Conservation (phyloP, 2,888 invertebrate genomes). For the Thumatha senex region DNA sequence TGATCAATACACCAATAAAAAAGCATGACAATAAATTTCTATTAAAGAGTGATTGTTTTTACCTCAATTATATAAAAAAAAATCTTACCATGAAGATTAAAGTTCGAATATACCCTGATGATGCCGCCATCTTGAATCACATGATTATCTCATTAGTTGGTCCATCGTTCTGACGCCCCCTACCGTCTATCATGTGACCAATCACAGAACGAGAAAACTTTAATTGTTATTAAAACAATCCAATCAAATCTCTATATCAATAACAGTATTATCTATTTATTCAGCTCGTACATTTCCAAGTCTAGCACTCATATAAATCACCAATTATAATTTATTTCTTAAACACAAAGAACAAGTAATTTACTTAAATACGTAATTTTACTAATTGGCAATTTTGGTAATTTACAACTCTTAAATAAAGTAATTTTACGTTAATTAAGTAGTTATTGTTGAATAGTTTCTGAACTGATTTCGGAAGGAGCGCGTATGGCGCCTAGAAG, state of each 20-base stretch:
- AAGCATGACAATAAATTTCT: too few relatives aligned
- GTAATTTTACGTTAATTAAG: conserved; percentile 29
- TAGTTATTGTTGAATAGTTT: conserved; percentile 22
- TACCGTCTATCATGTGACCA: conserved; percentile 69
- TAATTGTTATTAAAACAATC: conserved; percentile 49
- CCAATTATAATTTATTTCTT: conserved; percentile 13
- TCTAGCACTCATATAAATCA: conserved; percentile 3
- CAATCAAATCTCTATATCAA: conserved; percentile 41
- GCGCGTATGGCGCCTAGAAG: conserved; percentile 35
- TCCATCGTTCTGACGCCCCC: conserved; percentile 52
- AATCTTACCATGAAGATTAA: conserved; percentile 55
- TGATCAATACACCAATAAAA: too few relatives aligned
- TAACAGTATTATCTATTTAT: conserved; percentile 24
- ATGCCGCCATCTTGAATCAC: conserved; percentile 78
- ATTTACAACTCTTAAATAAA: conserved; percentile 23
- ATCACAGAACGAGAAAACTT: conserved; percentile 55
- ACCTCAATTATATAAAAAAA: neutral
- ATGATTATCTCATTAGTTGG: conserved; percentile 64
- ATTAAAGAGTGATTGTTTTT: neutral
- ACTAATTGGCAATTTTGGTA: conserved; percentile 29
- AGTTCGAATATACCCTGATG: conserved; percentile 55
- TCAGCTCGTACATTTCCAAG: conserved; percentile 27
- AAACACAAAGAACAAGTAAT: conserved; percentile 19
- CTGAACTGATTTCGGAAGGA: conserved; percentile 36
- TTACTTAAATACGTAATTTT: conserved; percentile 22